These are phyloP conservation scores for Syngnathus rostellatus DNA, from an alignment of 2,797 vertebrate genomes.

Conservation along the genomic window DNA sequence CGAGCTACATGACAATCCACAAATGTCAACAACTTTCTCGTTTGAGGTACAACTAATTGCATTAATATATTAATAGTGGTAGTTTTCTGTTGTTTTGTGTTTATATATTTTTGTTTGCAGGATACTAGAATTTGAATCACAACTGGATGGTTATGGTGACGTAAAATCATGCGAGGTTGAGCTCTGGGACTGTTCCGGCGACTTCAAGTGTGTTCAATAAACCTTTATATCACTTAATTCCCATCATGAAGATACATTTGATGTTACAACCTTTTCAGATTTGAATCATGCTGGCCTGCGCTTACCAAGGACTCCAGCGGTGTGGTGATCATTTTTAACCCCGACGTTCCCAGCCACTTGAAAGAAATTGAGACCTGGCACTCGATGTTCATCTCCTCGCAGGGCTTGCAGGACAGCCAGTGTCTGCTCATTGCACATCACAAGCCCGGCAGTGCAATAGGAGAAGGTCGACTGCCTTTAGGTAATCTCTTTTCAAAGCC, in stretches of 20 bases:
- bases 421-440: constrained; percentile 90
- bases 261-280: constrained; percentile 58
- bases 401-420: constrained; percentile 77
- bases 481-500: constrained; percentile 58
- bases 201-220: constrained; percentile 76
- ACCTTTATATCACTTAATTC: not conserved
- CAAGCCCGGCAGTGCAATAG: constrained; percentile 77
- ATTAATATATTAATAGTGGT: not conserved
- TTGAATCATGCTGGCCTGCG: constrained; percentile 95
- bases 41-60: not conserved
- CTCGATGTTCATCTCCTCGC: constrained; percentile 82
- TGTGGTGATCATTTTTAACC: constrained; percentile 85
- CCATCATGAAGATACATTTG: not conserved
- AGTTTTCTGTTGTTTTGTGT: not conserved
- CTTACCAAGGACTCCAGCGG: constrained; percentile 85
- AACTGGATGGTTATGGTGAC: constrained; percentile 58
- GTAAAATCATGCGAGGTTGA: constrained; percentile 82
- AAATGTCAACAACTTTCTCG: not conserved
- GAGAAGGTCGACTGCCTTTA: constrained; percentile 66
- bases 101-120: constrained; percentile 50
- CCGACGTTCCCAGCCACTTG: constrained; percentile 82
- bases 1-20: not conserved
- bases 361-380: constrained; percentile 89
- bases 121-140: constrained; percentile 91
- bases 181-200: constrained; percentile 92